Base-by-base conservation (phyloP, 2,797 vertebrate genomes). In the Hippocampus kuda region DNA sequence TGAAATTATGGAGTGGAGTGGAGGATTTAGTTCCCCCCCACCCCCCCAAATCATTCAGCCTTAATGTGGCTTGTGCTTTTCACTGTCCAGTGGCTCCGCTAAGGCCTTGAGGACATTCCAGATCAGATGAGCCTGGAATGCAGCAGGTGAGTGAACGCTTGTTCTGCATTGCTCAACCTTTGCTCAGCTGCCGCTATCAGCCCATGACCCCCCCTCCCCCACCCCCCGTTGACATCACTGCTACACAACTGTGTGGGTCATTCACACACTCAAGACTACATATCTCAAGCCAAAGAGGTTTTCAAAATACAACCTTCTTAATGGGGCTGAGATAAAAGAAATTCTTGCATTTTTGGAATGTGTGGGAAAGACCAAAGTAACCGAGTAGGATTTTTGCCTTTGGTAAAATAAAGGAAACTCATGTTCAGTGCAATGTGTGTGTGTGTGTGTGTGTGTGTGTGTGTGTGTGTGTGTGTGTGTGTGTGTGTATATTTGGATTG, bases 151-250 rank as follows among this genome's bases (percentile, higher is more conserved):
- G 34, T 12, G 53, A 69, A 70, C 65, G 77, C 74, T 78, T 83
- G 79, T 86, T 86, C 77, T 76, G 48, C 74, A 72, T 85, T 81
- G 77, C 83, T 78, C 77, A 85, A 89, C 81, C 82, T 80, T 81
- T 80, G 77, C 76, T 66, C 77, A 66, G 68, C 56, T 72, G 49
- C 65, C 27, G 75, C 86, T 82, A 83, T 88, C 83, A 81, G 84
- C 41, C 0, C 34, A 6, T 7, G 34, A 4, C 34, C 34, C 67
- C 15, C 68, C 7, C 57, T 76, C 48, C 38, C 70, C 53, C 68
- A n/a, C n/a, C n/a, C n/a, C n/a, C n/a, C n/a, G n/a, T 79, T 73
- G 69, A 75, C 81, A 84, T 79, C 69, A 77, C 76, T 79, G 22
- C 24, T 18, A 30, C 15, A 34, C 57, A 34, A 60, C 11, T 15